Evolutionary conservation across 2,888 invertebrate species (phyloP).

Genomic region (Ornithoptera priamus): DNA sequence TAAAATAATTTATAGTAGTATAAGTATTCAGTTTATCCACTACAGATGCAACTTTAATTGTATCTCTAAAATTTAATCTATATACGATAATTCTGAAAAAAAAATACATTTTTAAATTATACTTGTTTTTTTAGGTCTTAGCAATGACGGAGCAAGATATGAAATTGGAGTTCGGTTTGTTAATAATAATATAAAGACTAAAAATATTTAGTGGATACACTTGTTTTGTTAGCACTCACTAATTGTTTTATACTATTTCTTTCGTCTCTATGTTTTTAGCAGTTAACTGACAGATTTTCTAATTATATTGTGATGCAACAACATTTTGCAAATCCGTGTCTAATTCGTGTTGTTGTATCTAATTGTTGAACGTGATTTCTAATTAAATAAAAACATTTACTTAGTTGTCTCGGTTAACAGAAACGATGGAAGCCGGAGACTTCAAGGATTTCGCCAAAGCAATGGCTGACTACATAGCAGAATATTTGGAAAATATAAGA

Average conservation of each 20-base stretch:
- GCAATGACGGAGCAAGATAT: conserved; percentile 57
- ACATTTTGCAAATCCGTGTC: conserved; percentile 3
- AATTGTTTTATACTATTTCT: conserved; percentile 11
- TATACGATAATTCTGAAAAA: neutral
- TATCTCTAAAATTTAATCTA: too few relatives aligned
- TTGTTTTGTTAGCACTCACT: neutral
- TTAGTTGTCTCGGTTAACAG: conserved; percentile 45
- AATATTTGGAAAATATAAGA: conserved; percentile 95
- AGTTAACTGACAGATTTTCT: conserved; percentile 13
- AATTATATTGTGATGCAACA: conserved; percentile 15
- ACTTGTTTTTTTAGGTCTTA: conserved; percentile 35
- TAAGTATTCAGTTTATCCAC: too few relatives aligned
- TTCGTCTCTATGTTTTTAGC: neutral
- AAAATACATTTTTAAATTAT: neutral
- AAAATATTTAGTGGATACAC: neutral
- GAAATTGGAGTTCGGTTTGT: conserved; percentile 64
- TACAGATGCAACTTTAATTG: too few relatives aligned
- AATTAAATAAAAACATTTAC: conserved; percentile 13
- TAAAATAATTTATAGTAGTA: too few relatives aligned
- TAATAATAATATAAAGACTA: neutral
- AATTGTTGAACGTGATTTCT: conserved; percentile 17
- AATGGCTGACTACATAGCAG: conserved; percentile 96
- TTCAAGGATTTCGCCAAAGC: conserved; percentile 94
- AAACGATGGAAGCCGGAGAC: conserved; percentile 87
- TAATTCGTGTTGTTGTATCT: conserved; percentile 13